Percentiles rank a stretch among this genome's conserved stretches.
Evolutionary conservation across 1,140 invertebrate species (phyloP).

Genomic region (Yoshiicerus persimilis): DNA sequence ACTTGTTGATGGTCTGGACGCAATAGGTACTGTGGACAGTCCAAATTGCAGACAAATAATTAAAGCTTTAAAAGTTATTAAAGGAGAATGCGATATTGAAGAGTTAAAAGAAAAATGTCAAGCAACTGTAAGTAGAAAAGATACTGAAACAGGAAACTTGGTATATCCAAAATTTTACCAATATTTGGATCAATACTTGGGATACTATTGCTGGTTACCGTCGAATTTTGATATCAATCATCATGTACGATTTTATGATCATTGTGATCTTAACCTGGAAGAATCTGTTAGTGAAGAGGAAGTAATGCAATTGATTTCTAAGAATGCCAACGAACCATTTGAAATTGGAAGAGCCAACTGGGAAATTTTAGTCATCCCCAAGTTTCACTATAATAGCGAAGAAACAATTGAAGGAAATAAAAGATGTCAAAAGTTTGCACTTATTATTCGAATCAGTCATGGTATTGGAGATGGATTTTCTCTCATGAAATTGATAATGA

Average conservation of each 20-base stretch:
- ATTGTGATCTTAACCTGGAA: background rate
- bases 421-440: conserved; percentile 24
- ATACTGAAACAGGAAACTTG: background rate
- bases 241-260: conserved; percentile 36
- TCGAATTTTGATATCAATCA: conserved; percentile 43
- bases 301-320: conserved; percentile 7
- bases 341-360: conserved; percentile 25
- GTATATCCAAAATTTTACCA: conserved; percentile 45
- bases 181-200: conserved; percentile 26
- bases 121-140: conserved; percentile 24
- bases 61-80: conserved; percentile 40
- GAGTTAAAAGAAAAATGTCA: conserved; percentile 23
- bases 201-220: conserved; percentile 43
- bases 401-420: background rate
- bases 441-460: conserved; percentile 44
- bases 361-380: conserved; percentile 47
- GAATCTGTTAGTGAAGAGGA: conserved; percentile 27
- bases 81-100: conserved; percentile 37
- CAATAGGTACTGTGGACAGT: conserved; percentile 36
- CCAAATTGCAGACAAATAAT: conserved; percentile 30
- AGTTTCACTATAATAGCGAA: conserved; percentile 41
- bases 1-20: conserved; percentile 29
- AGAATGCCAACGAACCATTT: conserved; percentile 32
- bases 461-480: conserved; percentile 47
- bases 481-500: conserved; percentile 43